Percentiles rank a stretch among this genome's conserved stretches.
phyloP scores from a whole-genome alignment of 2,888 invertebrate genomes.

The Nephrocerus scutellatus region DNA sequence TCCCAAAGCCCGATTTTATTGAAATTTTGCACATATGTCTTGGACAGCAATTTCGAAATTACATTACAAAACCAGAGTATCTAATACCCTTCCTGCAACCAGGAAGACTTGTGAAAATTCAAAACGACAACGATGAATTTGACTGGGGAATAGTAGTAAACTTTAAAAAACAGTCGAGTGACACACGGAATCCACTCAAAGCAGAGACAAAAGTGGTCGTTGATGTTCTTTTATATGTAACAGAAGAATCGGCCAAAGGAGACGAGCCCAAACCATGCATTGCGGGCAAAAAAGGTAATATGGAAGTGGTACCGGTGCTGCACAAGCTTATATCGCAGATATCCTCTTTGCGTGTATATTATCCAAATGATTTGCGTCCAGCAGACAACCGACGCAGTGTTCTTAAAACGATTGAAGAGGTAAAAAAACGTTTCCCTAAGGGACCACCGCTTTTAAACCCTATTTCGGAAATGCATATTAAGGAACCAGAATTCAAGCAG shows the following conservation, averaged over 20 bases:
- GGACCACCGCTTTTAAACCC: slow-evolving; percentile 89
- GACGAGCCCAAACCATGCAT: slow-evolving; percentile 64
- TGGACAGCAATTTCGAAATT: slow-evolving; percentile 66
- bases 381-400: slow-evolving; percentile 79
- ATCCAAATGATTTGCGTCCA: slow-evolving; percentile 83
- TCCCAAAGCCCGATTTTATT: too few species aligned
- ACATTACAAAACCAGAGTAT: slow-evolving; percentile 78
- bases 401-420: slow-evolving; percentile 77
- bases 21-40: too few species aligned
- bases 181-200: slow-evolving; percentile 49
- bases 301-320: slow-evolving; percentile 83
- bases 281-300: slow-evolving; percentile 54
- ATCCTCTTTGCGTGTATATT: slow-evolving; percentile 82
- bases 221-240: slow-evolving; percentile 77
- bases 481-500: slow-evolving; percentile 70
- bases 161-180: slow-evolving; percentile 65
- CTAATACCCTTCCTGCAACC: slow-evolving; percentile 91
- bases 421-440: slow-evolving; percentile 80
- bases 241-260: slow-evolving; percentile 55
- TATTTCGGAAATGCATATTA: slow-evolving; percentile 92
- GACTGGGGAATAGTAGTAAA: slow-evolving; percentile 97
- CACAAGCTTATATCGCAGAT: slow-evolving; percentile 77
- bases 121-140: slow-evolving; percentile 76
- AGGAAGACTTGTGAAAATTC: slow-evolving; percentile 87
- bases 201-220: slow-evolving; percentile 56